Evolutionary conservation across 1,140 invertebrate species (phyloP), one percentile per base, ranked within the genome.

Genomic region (Pseudoatta argentina): DNA sequence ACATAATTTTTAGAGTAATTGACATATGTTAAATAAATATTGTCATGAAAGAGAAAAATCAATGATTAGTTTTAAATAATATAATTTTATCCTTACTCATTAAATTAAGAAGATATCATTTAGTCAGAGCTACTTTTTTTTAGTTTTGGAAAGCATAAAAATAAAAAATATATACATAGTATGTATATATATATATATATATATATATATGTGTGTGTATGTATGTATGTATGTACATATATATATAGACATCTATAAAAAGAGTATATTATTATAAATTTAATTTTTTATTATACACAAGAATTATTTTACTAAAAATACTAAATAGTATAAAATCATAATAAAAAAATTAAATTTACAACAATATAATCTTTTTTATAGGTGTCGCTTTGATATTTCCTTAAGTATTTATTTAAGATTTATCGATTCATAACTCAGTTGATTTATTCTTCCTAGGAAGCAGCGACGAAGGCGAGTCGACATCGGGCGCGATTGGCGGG

Each of bases 391-490:
- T 1, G 5, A 8, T 73, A 21, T 72, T 71, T 71, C 5, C 14
- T 27, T 21, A 8, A 72, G 7, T 55, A 57, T 14, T 51, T 51
- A 51, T 39, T 39, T 39, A 39, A 39, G 34, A 51, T 51, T 51
- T 51, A 57, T 48, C 21, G 5, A 8, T 53, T 34, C 7, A 34
- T 10, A 30, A 34, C 16, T 59, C 14, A 16, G 1, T 39, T 30
- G 0, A 48, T 44, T 51, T 79, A 0, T 30, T 67, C 81, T 30
- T 89, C 72, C 51, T 79, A 95, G 95, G 95, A 94, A 95, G 93
- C 91, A 95, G 94, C 92, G 94, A 95, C 93, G 95, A 95, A 91
- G 94, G 93, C 76, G 95, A 95, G 89, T 87, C 91, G 78, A 85
- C 86, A 55, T 88, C 89, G 51, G 87, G 86, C 27, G 78, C 67